These are phyloP conservation scores for Napeogenes inachia DNA, from an alignment of 2,888 invertebrate genomes.

Conservation along the genomic window DNA sequence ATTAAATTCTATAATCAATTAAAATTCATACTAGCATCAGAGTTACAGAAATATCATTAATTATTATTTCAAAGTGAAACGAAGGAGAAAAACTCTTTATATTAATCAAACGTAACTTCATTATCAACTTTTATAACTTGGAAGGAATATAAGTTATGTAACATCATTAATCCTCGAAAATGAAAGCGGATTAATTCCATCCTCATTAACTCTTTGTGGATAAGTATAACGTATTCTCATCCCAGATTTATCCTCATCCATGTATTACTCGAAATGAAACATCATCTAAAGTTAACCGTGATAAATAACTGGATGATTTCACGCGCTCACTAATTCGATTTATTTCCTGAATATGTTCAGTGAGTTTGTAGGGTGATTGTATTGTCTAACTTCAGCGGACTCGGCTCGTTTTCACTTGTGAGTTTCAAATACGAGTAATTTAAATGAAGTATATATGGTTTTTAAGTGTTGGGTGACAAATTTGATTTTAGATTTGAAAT, in stretches of 20 bases:
- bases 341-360: slow-evolving; percentile 49
- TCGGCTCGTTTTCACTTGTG: slow-evolving; percentile 15
- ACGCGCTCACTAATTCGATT: slow-evolving; percentile 48
- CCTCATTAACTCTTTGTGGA: slow-evolving; percentile 3
- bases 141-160: neutral
- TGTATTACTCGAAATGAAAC: slow-evolving; percentile 63
- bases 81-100: neutral
- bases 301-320: slow-evolving; percentile 59
- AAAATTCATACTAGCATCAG: too few species aligned
- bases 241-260: slow-evolving; percentile 13
- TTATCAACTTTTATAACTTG: slow-evolving; percentile 2
- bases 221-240: slow-evolving; percentile 7
- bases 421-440: slow-evolving; percentile 2
- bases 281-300: slow-evolving; percentile 50
- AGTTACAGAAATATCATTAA: too few species aligned
- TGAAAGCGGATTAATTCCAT: slow-evolving; percentile 2
- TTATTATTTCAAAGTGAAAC: slow-evolving; percentile 37
- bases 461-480: neutral
- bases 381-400: slow-evolving; percentile 21
- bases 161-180: slow-evolving; percentile 5
- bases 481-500: neutral
- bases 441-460: neutral
- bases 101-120: slow-evolving; percentile 1
- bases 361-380: slow-evolving; percentile 38
- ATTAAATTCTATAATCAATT: too few species aligned